Evolutionary conservation across 2,113 vertebrate species (phyloP).

Genomic region (Crotalus horridus): DNA sequence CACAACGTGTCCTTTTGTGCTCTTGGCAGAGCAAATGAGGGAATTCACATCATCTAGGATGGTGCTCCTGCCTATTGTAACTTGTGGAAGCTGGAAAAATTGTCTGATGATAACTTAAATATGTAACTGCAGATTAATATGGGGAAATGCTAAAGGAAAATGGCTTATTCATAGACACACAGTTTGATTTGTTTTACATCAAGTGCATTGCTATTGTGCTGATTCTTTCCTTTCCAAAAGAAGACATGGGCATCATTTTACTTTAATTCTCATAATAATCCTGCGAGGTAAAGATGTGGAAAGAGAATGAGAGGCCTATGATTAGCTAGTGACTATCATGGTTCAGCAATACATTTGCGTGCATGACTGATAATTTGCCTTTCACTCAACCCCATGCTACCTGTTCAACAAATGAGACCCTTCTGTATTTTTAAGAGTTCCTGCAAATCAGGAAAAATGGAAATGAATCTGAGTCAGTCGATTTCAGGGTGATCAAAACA

Average conservation of each 20-base stretch:
- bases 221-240: background rate
- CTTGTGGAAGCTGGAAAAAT: background rate
- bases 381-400: background rate
- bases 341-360: background rate
- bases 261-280: background rate
- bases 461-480: background rate
- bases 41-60: background rate
- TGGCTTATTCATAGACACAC: background rate
- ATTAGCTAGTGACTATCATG: background rate
- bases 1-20: background rate
- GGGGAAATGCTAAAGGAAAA: background rate
- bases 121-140: background rate
- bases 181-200: background rate
- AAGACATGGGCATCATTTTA: background rate
- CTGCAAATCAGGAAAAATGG: background rate
- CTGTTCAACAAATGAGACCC: background rate
- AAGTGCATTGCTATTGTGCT: background rate
- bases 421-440: background rate
- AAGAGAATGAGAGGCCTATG: background rate
- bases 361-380: background rate
- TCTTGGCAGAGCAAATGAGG: too few relatives aligned
- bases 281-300: background rate
- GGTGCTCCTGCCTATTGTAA: background rate
- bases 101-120: background rate
- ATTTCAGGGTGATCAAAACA: background rate